These are phyloP conservation scores for Melanotaenia duboulayi DNA, from an alignment of 2,113 vertebrate species.

Conservation along the genomic window DNA sequence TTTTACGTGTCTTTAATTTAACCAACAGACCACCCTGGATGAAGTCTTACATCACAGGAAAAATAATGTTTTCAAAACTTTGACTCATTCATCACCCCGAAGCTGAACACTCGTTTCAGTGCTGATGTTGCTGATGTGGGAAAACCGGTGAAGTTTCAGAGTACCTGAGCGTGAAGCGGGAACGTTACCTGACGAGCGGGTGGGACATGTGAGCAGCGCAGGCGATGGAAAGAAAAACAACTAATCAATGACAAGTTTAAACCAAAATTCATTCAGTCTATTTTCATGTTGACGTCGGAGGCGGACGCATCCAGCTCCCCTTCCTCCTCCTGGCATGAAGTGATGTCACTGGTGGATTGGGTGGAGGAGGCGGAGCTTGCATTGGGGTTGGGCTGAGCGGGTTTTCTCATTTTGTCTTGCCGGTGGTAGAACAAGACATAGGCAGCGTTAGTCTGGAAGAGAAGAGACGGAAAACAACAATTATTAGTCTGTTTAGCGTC, in stretches of 20 bases:
- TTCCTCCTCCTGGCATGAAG: slow-evolving; percentile 48
- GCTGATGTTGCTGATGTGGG: too few relatives aligned
- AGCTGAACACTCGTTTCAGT: too few relatives aligned
- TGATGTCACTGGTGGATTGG: slow-evolving; percentile 46
- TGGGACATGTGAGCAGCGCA: too few relatives aligned
- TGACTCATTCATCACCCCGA: too few relatives aligned
- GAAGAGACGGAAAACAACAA: not conserved
- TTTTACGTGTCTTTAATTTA: too few relatives aligned
- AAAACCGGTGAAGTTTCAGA: not conserved
- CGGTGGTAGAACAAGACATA: slow-evolving; percentile 91
- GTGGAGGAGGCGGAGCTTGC: slow-evolving; percentile 46
- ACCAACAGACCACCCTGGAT: too few relatives aligned
- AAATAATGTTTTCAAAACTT: too few relatives aligned
- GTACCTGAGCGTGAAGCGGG: slow-evolving; percentile 15
- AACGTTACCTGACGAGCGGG: too few relatives aligned
- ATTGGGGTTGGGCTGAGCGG: slow-evolving; percentile 61
- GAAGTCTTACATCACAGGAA: too few relatives aligned
- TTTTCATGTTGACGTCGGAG: slow-evolving; percentile 77
- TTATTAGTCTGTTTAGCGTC: too few relatives aligned
- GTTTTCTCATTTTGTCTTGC: slow-evolving; percentile 84
- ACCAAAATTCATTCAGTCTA: slow-evolving; percentile 49
- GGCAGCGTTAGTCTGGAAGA: slow-evolving; percentile 86
- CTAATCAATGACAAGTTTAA: not conserved
- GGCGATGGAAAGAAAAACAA: not conserved
- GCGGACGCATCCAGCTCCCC: slow-evolving; percentile 30